Evolutionary conservation across 1,140 invertebrate species (phyloP).

Genomic region (Melitaea cinxia): DNA sequence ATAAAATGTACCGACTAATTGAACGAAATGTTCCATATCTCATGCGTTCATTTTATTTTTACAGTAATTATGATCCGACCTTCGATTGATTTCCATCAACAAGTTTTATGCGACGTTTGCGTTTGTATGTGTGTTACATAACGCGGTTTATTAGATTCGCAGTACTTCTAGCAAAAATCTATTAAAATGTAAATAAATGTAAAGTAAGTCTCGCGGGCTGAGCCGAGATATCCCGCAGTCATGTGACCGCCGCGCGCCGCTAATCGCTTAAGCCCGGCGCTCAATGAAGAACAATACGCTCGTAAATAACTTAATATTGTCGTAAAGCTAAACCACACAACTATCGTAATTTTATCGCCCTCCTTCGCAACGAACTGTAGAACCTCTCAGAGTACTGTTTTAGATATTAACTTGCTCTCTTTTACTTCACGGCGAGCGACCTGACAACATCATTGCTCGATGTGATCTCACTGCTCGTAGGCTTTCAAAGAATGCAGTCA

Average conservation of each 20-base stretch:
- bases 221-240: not conserved
- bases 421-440: too few relatives aligned
- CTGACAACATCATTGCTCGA: too few relatives aligned
- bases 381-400: not conserved
- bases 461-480: too few relatives aligned
- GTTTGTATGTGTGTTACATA: not conserved
- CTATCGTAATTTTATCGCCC: not conserved
- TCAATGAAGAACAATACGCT: conserved; percentile 2
- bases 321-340: not conserved
- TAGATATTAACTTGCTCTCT: not conserved
- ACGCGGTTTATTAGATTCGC: not conserved
- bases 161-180: not conserved
- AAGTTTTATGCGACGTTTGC: too few relatives aligned
- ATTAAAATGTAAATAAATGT: conserved; percentile 5
- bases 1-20: too few relatives aligned
- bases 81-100: not conserved
- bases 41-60: not conserved
- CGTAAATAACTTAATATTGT: conserved; percentile 2
- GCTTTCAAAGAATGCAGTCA: too few relatives aligned
- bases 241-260: not conserved
- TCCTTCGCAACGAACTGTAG: not conserved
- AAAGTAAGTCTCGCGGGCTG: not conserved
- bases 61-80: not conserved
- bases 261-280: not conserved
- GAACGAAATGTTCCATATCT: too few relatives aligned